Evolutionary conservation across 2,888 invertebrate genomes (phyloP).

Genomic region (Gymnoscelis rufifasciata): DNA sequence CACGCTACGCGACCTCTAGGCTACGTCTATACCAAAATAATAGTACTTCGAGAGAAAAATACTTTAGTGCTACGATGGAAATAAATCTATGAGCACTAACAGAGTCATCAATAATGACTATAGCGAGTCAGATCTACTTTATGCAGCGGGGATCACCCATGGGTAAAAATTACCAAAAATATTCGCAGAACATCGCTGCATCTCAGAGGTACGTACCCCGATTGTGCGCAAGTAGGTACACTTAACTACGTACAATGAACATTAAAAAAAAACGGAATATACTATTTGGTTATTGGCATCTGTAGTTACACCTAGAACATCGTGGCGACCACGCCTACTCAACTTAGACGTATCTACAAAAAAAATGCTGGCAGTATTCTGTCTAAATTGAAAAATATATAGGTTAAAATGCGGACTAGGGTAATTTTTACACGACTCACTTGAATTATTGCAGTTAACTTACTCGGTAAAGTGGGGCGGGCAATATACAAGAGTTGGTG

Average conservation of each 20-base stretch:
- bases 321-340: slow-evolving; percentile 18
- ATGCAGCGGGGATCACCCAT: slow-evolving; percentile 31
- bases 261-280: slow-evolving; percentile 65
- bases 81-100: slow-evolving; percentile 63
- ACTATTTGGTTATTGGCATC: slow-evolving; percentile 73
- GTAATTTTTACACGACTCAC: slow-evolving; percentile 74
- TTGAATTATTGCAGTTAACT: slow-evolving; percentile 66
- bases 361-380: slow-evolving; percentile 65
- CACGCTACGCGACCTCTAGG: slow-evolving; percentile 43
- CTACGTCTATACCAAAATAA: slow-evolving; percentile 49
- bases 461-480: slow-evolving; percentile 55
- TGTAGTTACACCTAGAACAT: slow-evolving; percentile 52
- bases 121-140: slow-evolving; percentile 46
- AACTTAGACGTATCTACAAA: slow-evolving; percentile 27
- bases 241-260: slow-evolving; percentile 66
- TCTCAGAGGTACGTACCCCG: slow-evolving; percentile 33
- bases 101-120: slow-evolving; percentile 59
- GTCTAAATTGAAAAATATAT: slow-evolving; percentile 72
- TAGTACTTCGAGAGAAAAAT: slow-evolving; percentile 53
- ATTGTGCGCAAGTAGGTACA: slow-evolving; percentile 69
- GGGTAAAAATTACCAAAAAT: slow-evolving; percentile 71
- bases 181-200: slow-evolving; percentile 61
- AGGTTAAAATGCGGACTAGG: slow-evolving; percentile 66
- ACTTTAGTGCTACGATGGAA: slow-evolving; percentile 60
- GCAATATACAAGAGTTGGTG: slow-evolving; percentile 38